phyloP scores from a whole-genome alignment of 2,888 invertebrate species.

The Chrysolina americana region DNA sequence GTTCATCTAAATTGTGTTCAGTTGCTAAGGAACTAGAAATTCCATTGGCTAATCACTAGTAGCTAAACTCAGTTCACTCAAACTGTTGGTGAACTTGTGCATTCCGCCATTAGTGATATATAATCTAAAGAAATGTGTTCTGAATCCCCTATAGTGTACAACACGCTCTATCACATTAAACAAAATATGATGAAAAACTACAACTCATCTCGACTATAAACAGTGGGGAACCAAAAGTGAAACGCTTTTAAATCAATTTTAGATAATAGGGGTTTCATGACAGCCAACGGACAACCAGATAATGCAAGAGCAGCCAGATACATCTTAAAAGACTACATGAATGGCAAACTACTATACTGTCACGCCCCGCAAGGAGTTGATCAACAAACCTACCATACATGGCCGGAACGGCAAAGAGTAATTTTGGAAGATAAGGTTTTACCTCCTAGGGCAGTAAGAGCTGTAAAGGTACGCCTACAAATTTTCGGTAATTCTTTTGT shows the following conservation, averaged over 20 bases:
- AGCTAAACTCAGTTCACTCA: no score
- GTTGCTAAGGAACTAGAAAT: no score
- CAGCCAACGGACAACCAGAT: constrained; percentile 95
- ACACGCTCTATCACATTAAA: no score
- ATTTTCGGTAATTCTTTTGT: constrained; percentile 26
- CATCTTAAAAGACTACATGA: constrained; percentile 92
- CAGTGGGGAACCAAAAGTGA: background rate
- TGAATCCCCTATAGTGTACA: no score
- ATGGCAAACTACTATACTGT: constrained; percentile 88
- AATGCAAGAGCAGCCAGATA: constrained; percentile 90
- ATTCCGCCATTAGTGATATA: no score
- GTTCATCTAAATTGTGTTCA: no score
- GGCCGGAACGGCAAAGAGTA: constrained; percentile 70
- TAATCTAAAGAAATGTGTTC: no score
- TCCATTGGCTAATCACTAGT: no score
- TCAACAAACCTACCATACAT: constrained; percentile 76
- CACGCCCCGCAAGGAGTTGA: constrained; percentile 82
- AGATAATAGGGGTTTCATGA: constrained; percentile 98
- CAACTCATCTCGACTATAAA: no score
- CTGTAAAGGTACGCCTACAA: constrained; percentile 70
- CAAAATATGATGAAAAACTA: no score
- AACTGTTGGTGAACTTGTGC: no score
- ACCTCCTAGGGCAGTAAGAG: constrained; percentile 73
- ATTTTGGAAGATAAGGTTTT: constrained; percentile 67
- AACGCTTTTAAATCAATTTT: constrained; percentile 51